Base-by-base conservation (phyloP, 2,113 vertebrate genomes). In the Argyrosomus japonicus region DNA sequence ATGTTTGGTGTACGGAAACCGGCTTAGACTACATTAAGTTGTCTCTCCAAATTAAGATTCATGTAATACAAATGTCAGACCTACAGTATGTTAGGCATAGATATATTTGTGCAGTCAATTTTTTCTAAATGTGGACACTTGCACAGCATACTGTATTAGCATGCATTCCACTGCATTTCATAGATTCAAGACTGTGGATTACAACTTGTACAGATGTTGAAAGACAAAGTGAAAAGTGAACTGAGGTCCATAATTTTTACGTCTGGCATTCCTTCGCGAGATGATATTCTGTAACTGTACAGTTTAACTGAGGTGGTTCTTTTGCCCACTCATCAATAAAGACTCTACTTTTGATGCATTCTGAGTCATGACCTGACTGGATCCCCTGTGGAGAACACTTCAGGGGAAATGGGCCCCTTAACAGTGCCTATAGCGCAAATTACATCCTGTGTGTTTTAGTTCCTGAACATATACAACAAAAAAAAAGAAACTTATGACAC, bases 251-350 rank as follows among this genome's bases (percentile, higher is more conserved):
- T 90, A 29, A 88, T 93, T 94, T 93, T 92, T 88, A 91, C 69
- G 77, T 92, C 89, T 89, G 91, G 90, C 89, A 83, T 89, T 92
- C 82, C 75, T 91, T 93, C 57, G 87, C 89, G 64, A 92, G 91
- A 92, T 89, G 89, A 93, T 91, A 88, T 91, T 90, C 90, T 93
- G 91, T 94, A 91, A 93, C 91, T 95, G 94, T 95, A 95, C 92
- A 94, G 93, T 94, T 93, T 82, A 91, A 87, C 90, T 91, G 92
- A 94, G 90, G 91, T 92, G 94, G 92, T 92, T 93, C 88, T 94
- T 95, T 93, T 94, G 80, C 87, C 93, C 92, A 92, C 93, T 93
- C 93, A 93, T 92, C 92, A 95, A 95, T 95, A 95, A 95, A 95
- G 93, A 94, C 91, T 95, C 90, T 94, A 94, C 92, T 95, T 95